Percentiles rank a stretch among this genome's conserved stretches.
Conservation (phyloP, 2,113 vertebrate species). For the Alethe castanea region DNA sequence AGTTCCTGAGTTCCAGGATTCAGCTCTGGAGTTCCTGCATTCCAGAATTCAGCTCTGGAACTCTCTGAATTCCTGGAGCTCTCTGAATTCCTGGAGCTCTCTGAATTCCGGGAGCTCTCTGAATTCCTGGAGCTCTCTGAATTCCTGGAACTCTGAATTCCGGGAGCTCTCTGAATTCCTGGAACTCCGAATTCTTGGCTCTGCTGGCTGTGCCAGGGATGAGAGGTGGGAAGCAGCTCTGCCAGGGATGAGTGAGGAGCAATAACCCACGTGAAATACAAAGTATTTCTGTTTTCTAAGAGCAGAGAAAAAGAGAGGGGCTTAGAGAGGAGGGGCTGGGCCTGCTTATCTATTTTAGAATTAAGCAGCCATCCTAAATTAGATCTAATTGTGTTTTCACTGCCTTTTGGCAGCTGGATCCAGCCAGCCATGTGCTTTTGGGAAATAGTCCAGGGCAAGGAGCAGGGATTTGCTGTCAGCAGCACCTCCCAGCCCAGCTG, state of each 20-base stretch:
- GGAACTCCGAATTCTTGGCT: too few relatives aligned
- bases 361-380: neutral
- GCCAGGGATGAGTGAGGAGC: neutral
- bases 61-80: too few relatives aligned
- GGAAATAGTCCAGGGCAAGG: neutral
- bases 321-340: neutral
- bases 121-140: too few relatives aligned
- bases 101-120: too few relatives aligned
- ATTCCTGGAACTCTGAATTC: too few relatives aligned
- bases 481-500: neutral
- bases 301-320: neutral
- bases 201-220: neutral
- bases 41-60: too few relatives aligned
- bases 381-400: too few relatives aligned
- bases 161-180: too few relatives aligned
- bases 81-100: too few relatives aligned
- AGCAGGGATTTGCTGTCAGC: neutral
- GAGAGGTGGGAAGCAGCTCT: neutral
- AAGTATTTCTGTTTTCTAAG: neutral
- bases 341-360: neutral
- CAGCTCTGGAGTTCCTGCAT: too few relatives aligned
- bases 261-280: fast-evolving
- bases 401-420: neutral
- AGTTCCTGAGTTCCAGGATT: too few relatives aligned
- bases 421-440: neutral